Conservation (phyloP, 2,888 invertebrate genomes). For the Habrosyne pyritoides region DNA sequence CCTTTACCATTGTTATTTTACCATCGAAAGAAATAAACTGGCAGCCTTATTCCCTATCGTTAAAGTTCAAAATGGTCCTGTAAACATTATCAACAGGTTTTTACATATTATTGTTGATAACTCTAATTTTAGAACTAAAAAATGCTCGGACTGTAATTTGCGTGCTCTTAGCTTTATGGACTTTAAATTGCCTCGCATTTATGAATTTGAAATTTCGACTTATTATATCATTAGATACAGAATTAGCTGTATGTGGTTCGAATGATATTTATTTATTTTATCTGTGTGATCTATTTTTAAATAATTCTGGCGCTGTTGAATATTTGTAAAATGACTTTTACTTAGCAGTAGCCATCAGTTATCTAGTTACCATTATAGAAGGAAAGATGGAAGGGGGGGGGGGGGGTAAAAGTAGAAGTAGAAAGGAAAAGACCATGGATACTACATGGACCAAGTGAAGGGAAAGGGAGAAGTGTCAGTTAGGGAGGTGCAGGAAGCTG, state of each 20-base stretch:
- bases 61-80: background rate
- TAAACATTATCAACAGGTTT: background rate
- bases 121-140: conserved; percentile 11
- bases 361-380: no score
- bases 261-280: background rate
- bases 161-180: conserved; percentile 27
- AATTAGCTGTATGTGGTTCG: background rate
- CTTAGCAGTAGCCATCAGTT: no score
- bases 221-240: background rate
- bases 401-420: no score
- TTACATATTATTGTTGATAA: background rate
- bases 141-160: conserved; percentile 24
- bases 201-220: conserved; percentile 9
- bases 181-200: conserved; percentile 18
- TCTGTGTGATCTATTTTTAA: background rate
- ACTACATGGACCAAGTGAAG: no score
- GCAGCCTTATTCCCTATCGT: background rate
- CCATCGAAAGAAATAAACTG: background rate
- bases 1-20: background rate
- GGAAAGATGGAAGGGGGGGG: background rate
- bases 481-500: no score
- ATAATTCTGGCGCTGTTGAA: background rate
- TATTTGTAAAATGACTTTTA: no score
- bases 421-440: no score
- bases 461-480: no score